Base-by-base conservation (phyloP, 2,797 vertebrate genomes). In the Falco berigora region DNA sequence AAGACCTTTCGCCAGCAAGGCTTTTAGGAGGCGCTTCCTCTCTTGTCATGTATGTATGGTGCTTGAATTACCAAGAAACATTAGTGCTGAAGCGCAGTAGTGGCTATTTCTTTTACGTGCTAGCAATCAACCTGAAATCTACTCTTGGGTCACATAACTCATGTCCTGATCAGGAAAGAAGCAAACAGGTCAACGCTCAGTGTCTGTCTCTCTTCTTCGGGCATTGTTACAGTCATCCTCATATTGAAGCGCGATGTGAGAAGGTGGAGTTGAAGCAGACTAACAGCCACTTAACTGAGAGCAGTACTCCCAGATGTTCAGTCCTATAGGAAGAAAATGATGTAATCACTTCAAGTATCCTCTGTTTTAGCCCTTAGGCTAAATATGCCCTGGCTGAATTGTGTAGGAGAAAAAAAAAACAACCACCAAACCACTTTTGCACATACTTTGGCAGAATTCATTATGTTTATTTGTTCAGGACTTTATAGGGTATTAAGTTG, bases 271-370 rank as follows among this genome's bases (percentile, higher is more conserved):
- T 74, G 30, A 80, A 81, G 42, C 52, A 52, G 46, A 74, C 52
- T 64, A 75, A 6, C 53, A 84, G 79, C 24, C 40, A 5, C 34
- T 52, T 56, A 75, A 15, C n/a, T 28, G 69, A 64, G 74, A 84
- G 62, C 58, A 53, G 22, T 8, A 9, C 30, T 91, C 75, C 47
- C 47, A 86, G 56, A 59, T 83, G 49, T 20, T 59, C 49, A 61
- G 27, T 79, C 52, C 86, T 92, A 79, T 69, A 81, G 92, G 82
- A 91, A 46, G 86, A 95, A 87, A 87, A 92, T 87, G 4, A 89
- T 88, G 56, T 90, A 16, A 94, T 34, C 32, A 12, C 55, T 74
- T 92, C 77, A 62, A 86, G 25, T 91, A 64, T 75, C 61, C 36
- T 86, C 62, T 5, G 4, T 25, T 52, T 42, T 20, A 92, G 67